Base-by-base conservation (phyloP, 2,888 invertebrate genomes). In the Scelioninae gen. 1 region DNA sequence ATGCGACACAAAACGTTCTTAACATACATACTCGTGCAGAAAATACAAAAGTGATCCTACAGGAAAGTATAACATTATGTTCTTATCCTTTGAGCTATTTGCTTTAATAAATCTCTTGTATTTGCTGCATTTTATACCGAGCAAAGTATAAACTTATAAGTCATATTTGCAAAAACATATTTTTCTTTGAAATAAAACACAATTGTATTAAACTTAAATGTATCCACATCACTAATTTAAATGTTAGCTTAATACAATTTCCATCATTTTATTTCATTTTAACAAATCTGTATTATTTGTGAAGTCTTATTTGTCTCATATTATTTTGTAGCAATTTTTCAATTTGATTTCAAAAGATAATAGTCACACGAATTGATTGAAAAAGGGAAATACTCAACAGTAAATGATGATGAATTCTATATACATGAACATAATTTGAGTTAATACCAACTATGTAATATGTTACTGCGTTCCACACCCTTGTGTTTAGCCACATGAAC, bases 401-500 rank as follows among this genome's bases (percentile, higher is more conserved):
- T 15, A 15, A 72, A 63, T 38, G 56, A 56, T 53, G 65, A 66
- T 66, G 58, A 65, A 75, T 69, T 51, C 51, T 15, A 29, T 32
- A 51, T 56, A 29, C 47, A 58, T 40, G 49, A 10, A 60, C 40
- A 60, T 82, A 72, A 82, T 82, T 78, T 68, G 65, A 65, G 78
- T 75, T 74, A 75, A 78, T 82, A 53, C 58, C 55, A 29, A 29
- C 65, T 23, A 23, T 23, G 58, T 78, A 69, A 78, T 79, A 75
- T 68, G 69, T 77, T 71, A 62, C 55, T 84, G 66, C 75, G 55
- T 55, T 62, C 78, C 69, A 60, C 74, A 16, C 82, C 82, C 65
- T 71, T 81, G 72, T 47, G 83, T 81, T 77, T 82, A 78, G 56
- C 81, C 78, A 63, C 81, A 82, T 71, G 71, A 72, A 75, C 68